These are phyloP conservation scores for Cardiocondyla obscurior DNA, from an alignment of 1,140 invertebrate genomes.

Conservation along the genomic window DNA sequence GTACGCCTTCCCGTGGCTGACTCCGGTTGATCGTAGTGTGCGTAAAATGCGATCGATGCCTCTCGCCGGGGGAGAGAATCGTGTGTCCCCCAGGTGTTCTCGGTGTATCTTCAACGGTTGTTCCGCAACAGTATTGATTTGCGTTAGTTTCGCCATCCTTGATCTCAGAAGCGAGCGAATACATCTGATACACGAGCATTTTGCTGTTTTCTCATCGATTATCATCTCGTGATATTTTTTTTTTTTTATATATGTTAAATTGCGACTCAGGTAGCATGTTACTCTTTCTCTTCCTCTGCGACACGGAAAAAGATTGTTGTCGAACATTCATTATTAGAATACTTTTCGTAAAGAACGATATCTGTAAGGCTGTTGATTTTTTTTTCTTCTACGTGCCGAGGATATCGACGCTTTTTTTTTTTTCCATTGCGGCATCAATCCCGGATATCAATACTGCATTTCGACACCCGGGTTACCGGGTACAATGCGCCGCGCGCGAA, in stretches of 20 bases:
- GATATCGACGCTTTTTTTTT: neutral
- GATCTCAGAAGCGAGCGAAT: neutral
- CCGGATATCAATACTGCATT: neutral
- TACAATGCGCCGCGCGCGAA: neutral
- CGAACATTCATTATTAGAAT: neutral
- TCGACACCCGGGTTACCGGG: neutral
- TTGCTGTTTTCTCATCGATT: neutral
- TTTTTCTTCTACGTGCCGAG: neutral
- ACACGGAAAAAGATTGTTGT: neutral
- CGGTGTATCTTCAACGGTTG: neutral
- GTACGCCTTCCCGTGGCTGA: neutral
- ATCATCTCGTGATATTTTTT: neutral
- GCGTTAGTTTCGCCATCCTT: neutral
- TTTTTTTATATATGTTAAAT: no score
- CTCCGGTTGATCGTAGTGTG: neutral
- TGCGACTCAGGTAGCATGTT: no score
- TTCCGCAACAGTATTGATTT: neutral
- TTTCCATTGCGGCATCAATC: neutral
- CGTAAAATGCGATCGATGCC: conserved; percentile 51
- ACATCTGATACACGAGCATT: neutral
- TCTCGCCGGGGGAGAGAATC: neutral
- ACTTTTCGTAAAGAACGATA: neutral
- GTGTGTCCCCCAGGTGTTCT: neutral
- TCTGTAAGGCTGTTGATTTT: neutral
- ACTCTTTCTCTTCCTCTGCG: neutral